These are phyloP conservation scores for Psilopsiagon aurifrons DNA, from an alignment of 2,113 vertebrate genomes.

Conservation along the genomic window DNA sequence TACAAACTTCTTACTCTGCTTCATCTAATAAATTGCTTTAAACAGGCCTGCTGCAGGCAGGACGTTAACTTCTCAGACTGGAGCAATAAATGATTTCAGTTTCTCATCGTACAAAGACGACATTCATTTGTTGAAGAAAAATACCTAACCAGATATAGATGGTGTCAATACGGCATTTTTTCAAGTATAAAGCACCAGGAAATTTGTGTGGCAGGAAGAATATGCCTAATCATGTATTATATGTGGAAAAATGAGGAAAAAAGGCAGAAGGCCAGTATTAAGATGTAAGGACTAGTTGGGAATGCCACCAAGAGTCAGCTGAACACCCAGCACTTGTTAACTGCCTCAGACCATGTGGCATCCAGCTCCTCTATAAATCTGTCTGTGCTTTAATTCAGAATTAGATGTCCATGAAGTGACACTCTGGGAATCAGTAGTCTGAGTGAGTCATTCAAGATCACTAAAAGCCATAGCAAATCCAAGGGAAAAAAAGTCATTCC, in stretches of 20 bases:
- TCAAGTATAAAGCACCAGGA: not conserved
- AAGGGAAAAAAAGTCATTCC: not conserved
- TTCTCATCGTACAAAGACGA: not conserved
- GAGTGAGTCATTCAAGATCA: not conserved
- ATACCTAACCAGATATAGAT: not conserved
- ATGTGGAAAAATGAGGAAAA: not conserved
- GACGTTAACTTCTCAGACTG: not conserved
- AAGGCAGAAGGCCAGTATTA: not conserved
- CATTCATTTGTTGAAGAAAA: not conserved
- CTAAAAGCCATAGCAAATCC: not conserved
- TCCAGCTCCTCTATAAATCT: not conserved
- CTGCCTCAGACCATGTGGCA: not conserved
- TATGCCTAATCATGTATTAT: not conserved
- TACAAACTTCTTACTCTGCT: not conserved
- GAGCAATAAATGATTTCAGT: slow-evolving; percentile 7
- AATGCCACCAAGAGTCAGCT: not conserved
- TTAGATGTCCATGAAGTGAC: not conserved
- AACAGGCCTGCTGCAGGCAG: slow-evolving; percentile 11
- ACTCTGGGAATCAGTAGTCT: not conserved
- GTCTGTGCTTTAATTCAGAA: not conserved
- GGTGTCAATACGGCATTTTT: not conserved
- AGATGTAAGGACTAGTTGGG: not conserved
- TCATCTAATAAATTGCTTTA: not conserved
- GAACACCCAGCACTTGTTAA: not conserved
- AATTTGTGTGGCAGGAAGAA: not conserved